Percentiles rank a stretch among this genome's conserved stretches.
Evolutionary conservation across 2,888 invertebrate species (phyloP).

Genomic region (Eustalomyia histrio): DNA sequence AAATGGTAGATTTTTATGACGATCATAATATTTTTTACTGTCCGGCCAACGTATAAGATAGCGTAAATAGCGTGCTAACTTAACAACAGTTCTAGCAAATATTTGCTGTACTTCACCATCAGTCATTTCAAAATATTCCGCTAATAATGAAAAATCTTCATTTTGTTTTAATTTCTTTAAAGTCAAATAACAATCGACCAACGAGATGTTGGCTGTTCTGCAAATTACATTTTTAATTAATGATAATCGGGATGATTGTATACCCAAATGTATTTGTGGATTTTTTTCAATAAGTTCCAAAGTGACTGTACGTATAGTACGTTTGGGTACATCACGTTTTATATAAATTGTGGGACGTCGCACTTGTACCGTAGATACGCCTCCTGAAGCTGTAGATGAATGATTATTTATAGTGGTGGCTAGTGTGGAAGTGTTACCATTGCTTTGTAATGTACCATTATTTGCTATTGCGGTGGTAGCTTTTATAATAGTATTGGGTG

Average conservation of each 20-base stretch:
- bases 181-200: constrained; percentile 76
- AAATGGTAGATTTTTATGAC: constrained; percentile 77
- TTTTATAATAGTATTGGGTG: constrained; percentile 75
- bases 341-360: constrained; percentile 75
- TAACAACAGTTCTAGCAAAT: constrained; percentile 73
- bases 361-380: constrained; percentile 65
- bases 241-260: constrained; percentile 71
- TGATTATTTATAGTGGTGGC: constrained; percentile 27
- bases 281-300: constrained; percentile 75
- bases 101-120: constrained; percentile 75
- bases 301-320: constrained; percentile 75
- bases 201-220: constrained; percentile 72
- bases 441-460: constrained; percentile 46
- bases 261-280: constrained; percentile 74
- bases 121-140: constrained; percentile 76
- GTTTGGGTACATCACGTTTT: constrained; percentile 74
- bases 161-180: constrained; percentile 77
- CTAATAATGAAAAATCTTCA: constrained; percentile 75
- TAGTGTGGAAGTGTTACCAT: constrained; percentile 66
- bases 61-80: constrained; percentile 75
- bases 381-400: constrained; percentile 35
- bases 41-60: constrained; percentile 78
- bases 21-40: constrained; percentile 76
- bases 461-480: constrained; percentile 68
- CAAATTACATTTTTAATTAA: constrained; percentile 76